Evolutionary conservation across 2,113 vertebrate genomes (phyloP).

Genomic region (Sorex araneus): DNA sequence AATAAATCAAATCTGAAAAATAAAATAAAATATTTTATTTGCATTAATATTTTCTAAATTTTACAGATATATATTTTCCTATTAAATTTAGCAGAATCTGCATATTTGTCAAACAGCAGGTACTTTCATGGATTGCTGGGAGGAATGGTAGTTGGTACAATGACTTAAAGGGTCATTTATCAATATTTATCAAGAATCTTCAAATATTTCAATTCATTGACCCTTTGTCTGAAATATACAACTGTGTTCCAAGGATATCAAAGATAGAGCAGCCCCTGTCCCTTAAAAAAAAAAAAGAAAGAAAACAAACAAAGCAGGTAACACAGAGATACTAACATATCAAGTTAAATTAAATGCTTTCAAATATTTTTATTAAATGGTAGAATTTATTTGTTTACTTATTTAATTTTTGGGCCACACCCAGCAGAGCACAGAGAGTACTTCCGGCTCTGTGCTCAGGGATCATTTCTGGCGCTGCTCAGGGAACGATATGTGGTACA

Average conservation of each 20-base stretch:
- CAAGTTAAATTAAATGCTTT: too few species aligned
- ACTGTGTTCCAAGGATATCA: neutral
- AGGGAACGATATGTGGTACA: too few species aligned
- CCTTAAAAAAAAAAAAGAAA: neutral
- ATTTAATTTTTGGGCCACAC: too few species aligned
- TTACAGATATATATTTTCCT: neutral
- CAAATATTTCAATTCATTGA: neutral
- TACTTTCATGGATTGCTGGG: neutral
- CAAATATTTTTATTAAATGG: too few species aligned
- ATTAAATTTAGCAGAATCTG: neutral
- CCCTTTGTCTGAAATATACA: neutral
- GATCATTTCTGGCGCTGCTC: too few species aligned
- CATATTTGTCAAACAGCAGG: neutral
- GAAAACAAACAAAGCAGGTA: neutral
- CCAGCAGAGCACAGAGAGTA: too few species aligned
- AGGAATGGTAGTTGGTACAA: neutral
- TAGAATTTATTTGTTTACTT: too few species aligned
- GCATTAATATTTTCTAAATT: too few species aligned
- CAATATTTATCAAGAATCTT: neutral
- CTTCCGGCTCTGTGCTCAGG: too few species aligned
- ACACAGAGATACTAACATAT: neutral
- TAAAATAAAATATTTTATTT: too few species aligned
- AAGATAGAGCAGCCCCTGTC: neutral
- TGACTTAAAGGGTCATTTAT: neutral
- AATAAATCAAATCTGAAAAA: too few species aligned